Evolutionary conservation across 2,888 invertebrate species (phyloP), one percentile per base, ranked within the genome.

Genomic region (Ferdinandea cuprea): DNA sequence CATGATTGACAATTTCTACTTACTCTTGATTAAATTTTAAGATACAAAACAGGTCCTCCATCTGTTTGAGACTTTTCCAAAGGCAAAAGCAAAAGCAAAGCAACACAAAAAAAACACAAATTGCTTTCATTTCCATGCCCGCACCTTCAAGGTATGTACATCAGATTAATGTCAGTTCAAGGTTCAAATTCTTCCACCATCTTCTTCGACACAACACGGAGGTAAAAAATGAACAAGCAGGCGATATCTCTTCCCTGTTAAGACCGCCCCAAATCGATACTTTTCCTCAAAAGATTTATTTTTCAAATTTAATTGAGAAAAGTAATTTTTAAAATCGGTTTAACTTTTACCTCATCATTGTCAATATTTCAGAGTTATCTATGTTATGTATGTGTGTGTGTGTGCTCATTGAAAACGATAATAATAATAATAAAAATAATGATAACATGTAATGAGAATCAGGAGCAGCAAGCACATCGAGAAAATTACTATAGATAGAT

Each of bases 251-350:
- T 17, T 5, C 19, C 40, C 30, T 17, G 7, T 17, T 4, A 0
- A 3, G 3, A 19, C 13, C 13, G 8, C 35, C 13, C n/a, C 46
- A 13, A 73, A 59, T 69, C 46, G 52, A 66, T 73, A 25, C n/a
- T 15, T 50, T 19, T 32, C 42, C 4, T 35, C 21, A n/a, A 76
- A 68, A 32, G 52, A 13, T 21, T 65, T 15, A 56, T 40, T 9
- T 68, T 72, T 78, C 40, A 77, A 72, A 83, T 61, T 77, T 83
- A 78, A 78, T 78, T 78, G 72, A 68, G 78, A 83, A 78, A 72
- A 78, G 78, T 83, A 83, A 83, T 83, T 83, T 83, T 68, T 61
- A 61, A 72, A 83, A 83, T 77, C 83, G 83, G 72, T 83, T 83
- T 72, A 72, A 68, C 77, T 77, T 77, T 54, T 44, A 71, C 72